A percentile compares a stretch with the other conserved stretches of the same genome.
phyloP scores from a whole-genome alignment of 2,888 invertebrate species.

The Hetaerina titia region DNA sequence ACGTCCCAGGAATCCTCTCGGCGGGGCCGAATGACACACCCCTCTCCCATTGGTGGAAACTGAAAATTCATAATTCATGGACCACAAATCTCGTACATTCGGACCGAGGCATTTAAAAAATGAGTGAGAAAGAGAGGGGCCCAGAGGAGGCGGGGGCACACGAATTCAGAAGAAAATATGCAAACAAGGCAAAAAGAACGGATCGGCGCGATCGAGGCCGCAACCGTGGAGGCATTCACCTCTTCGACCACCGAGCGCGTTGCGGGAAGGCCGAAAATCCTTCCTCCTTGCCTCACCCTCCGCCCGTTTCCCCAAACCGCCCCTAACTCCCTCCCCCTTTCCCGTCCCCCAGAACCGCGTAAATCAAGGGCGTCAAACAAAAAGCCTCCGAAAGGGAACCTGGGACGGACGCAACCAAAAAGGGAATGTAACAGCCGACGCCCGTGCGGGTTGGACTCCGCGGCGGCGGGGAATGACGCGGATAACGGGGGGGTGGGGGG shows the following conservation, averaged over 20 bases:
- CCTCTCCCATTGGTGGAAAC: neutral
- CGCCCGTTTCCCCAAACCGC: neutral
- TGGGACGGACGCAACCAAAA: conserved; percentile 25
- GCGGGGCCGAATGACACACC: neutral
- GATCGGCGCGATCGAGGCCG: neutral
- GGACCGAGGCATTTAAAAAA: neutral
- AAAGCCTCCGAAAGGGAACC: conserved; percentile 45
- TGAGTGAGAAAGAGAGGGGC: neutral
- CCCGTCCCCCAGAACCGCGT: conserved; percentile 12
- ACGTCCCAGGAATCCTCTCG: neutral
- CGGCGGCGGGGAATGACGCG: conserved; percentile 2
- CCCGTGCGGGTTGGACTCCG: neutral
- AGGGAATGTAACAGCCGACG: conserved; percentile 65
- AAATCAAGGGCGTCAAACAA: conserved; percentile 67
- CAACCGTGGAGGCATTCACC: conserved; percentile 30
- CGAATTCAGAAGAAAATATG: neutral
- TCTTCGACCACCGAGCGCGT: conserved; percentile 18
- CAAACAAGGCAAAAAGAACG: neutral
- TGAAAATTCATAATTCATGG: neutral
- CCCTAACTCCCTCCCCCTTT: neutral
- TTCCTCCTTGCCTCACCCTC: neutral
- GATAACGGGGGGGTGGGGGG: neutral
- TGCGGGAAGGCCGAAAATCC: neutral
- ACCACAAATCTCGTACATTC: neutral
- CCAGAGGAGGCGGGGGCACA: neutral